Evolutionary conservation across 2,113 vertebrate species (phyloP).

Genomic region (Egretta garzetta): DNA sequence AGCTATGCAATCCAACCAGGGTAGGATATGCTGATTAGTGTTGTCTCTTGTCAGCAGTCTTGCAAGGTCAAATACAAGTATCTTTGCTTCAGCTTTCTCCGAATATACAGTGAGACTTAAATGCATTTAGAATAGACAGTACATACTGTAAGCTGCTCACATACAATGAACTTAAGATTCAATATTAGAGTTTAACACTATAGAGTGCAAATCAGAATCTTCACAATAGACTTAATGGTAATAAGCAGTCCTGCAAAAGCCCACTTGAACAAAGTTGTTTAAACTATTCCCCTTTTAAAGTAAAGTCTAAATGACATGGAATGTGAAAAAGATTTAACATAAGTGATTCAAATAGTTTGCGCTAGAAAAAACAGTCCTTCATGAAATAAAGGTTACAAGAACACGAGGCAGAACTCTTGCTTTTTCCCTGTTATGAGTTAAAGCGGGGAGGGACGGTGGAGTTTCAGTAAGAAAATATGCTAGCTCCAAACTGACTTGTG

Average conservation of each 20-base stretch:
- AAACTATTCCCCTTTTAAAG: slow-evolving; percentile 81
- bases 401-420: slow-evolving; percentile 78
- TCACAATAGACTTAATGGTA: slow-evolving; percentile 90
- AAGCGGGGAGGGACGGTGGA: slow-evolving; percentile 86
- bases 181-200: slow-evolving; percentile 92
- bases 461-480: slow-evolving; percentile 82
- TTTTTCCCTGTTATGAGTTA: slow-evolving; percentile 78
- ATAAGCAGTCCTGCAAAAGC: slow-evolving; percentile 79
- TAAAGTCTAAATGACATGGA: slow-evolving; percentile 90
- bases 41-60: slow-evolving; percentile 87
- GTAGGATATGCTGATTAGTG: slow-evolving; percentile 91
- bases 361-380: slow-evolving; percentile 94
- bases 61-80: slow-evolving; percentile 84
- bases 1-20: slow-evolving; percentile 85
- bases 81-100: slow-evolving; percentile 81
- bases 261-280: slow-evolving; percentile 75
- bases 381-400: slow-evolving; percentile 89
- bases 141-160: slow-evolving; percentile 90
- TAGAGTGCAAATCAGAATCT: slow-evolving; percentile 98
- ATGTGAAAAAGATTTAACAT: slow-evolving; percentile 90
- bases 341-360: slow-evolving; percentile 83
- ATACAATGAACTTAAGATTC: slow-evolving; percentile 89
- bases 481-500: slow-evolving; percentile 73
- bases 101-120: slow-evolving; percentile 91
- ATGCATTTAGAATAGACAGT: slow-evolving; percentile 90